Evolutionary conservation across 2,888 invertebrate genomes (phyloP).

Genomic region (Dioctria rufipes): DNA sequence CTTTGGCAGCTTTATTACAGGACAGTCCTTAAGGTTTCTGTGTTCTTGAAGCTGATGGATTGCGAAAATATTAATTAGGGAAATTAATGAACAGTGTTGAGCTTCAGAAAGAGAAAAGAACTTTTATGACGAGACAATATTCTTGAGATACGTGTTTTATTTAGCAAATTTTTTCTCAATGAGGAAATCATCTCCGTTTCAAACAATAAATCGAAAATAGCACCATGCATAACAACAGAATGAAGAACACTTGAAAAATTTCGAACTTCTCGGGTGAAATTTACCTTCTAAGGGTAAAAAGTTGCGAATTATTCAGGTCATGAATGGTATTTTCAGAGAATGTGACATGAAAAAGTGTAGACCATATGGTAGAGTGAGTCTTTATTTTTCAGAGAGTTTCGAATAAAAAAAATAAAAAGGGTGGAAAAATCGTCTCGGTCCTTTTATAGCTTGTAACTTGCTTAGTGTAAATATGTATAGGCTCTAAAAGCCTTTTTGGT

Average conservation of each 20-base stretch:
- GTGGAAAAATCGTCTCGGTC: conserved; percentile 22
- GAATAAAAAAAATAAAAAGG: not conserved
- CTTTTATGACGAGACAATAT: conserved; percentile 4
- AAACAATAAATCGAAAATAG: not conserved
- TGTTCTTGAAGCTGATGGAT: conserved; percentile 33
- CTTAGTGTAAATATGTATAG: conserved; percentile 16
- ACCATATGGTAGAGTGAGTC: conserved; percentile 10
- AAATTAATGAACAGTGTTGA: not conserved
- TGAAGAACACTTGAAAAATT: not conserved
- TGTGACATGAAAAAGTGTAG: conserved; percentile 20
- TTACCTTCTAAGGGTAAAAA: not conserved
- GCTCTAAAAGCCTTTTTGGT: conserved; percentile 35
- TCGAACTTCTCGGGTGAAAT: not conserved
- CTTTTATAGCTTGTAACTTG: conserved; percentile 43
- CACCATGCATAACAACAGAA: not conserved
- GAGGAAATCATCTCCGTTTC: not conserved
- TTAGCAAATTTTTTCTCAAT: not conserved
- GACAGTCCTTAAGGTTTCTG: not conserved
- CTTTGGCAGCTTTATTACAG: conserved; percentile 21
- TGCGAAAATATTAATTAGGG: conserved; percentile 28
- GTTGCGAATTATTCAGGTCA: conserved; percentile 21
- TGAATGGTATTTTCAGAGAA: conserved; percentile 11
- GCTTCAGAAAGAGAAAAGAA: not conserved
- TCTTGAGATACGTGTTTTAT: not conserved
- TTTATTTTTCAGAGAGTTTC: conserved; percentile 22